Percentiles rank a stretch among this genome's conserved stretches.
Conservation (phyloP, 1,140 invertebrate genomes). For the Cardiocondyla obscurior region DNA sequence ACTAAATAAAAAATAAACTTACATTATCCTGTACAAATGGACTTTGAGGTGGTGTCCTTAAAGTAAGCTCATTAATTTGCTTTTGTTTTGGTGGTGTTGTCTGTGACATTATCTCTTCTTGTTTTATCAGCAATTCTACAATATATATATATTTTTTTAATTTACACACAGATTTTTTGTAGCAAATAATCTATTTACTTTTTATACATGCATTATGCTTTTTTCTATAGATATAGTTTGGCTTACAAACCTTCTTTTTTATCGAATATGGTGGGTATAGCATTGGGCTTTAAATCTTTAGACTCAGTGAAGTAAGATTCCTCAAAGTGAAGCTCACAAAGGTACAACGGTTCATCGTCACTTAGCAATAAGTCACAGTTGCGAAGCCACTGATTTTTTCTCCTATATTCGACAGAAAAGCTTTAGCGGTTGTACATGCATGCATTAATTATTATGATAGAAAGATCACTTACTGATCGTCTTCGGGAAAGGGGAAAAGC, state of each 20-base stretch:
- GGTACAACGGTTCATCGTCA: not conserved
- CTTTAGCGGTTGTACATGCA: not conserved
- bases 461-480: slow-evolving; percentile 59
- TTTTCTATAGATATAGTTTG: no score
- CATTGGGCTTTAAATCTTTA: slow-evolving; percentile 51
- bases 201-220: no score
- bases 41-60: slow-evolving; percentile 36
- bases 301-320: slow-evolving; percentile 39
- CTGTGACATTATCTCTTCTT: not conserved
- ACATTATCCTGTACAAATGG: slow-evolving; percentile 48
- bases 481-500: slow-evolving; percentile 66
- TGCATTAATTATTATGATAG: no score
- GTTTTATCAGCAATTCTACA: slow-evolving; percentile 29
- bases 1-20: slow-evolving; percentile 15
- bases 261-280: slow-evolving; percentile 61
- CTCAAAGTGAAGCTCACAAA: slow-evolving; percentile 72
- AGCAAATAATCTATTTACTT: no score
- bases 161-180: no score
- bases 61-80: slow-evolving; percentile 48
- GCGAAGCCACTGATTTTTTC: slow-evolving; percentile 56
- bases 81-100: slow-evolving; percentile 15
- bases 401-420: slow-evolving; percentile 32
- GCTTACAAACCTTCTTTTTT: slow-evolving; percentile 53
- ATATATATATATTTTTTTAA: not conserved
- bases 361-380: slow-evolving; percentile 47